Conservation (phyloP, 2,888 invertebrate species). For the Cosmia trapezina region DNA sequence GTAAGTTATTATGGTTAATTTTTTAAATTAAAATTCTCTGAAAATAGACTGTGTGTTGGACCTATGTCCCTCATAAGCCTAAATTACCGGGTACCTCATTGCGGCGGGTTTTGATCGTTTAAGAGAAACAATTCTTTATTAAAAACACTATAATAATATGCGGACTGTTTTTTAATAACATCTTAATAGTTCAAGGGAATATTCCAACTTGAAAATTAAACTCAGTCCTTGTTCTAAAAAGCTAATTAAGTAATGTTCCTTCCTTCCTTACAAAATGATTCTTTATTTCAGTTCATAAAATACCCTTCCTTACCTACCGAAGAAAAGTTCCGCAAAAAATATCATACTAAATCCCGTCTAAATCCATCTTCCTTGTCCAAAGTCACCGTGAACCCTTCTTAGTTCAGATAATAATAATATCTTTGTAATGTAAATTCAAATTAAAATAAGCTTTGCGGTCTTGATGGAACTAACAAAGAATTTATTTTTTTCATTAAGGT, state of each 20-base stretch:
- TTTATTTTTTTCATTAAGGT: conserved; percentile 73
- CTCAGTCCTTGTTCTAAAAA: conserved; percentile 3
- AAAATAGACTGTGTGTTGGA: neutral
- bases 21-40: neutral
- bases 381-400: conserved; percentile 41
- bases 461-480: conserved; percentile 67
- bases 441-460: conserved; percentile 50
- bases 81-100: neutral
- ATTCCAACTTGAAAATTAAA: neutral
- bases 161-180: neutral
- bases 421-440: conserved; percentile 57
- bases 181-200: neutral
- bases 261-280: conserved; percentile 6
- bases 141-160: neutral
- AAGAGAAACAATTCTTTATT: neutral
- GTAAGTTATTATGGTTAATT: neutral
- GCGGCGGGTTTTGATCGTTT: neutral
- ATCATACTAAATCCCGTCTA: conserved; percentile 15
- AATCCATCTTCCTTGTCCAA: conserved; percentile 14
- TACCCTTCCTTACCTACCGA: neutral
- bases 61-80: neutral
- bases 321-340: conserved; percentile 18
- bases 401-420: conserved; percentile 27
- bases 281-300: conserved; percentile 13
- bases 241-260: conserved; percentile 1